These are phyloP conservation scores for Reticulitermes lucifugus DNA, from an alignment of 2,888 invertebrate genomes.

Conservation along the genomic window DNA sequence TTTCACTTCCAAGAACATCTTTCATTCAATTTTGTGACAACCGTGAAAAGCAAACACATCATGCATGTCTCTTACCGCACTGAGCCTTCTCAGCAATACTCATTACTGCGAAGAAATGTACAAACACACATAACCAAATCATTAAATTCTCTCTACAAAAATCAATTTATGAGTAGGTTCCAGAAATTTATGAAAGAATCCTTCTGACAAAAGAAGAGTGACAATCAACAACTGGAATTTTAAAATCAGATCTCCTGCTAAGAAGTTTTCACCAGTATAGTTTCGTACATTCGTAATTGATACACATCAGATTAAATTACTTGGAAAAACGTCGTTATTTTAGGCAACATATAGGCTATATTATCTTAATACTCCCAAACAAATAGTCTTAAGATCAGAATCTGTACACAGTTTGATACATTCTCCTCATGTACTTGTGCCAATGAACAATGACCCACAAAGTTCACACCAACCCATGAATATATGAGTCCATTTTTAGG, in stretches of 20 bases:
- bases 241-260: too few species aligned
- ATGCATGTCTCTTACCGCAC: slow-evolving; percentile 14
- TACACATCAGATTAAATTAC: too few species aligned
- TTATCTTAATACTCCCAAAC: background rate
- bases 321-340: too few species aligned
- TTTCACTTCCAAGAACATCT: background rate
- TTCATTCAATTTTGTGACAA: background rate
- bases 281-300: too few species aligned
- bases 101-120: slow-evolving; percentile 17
- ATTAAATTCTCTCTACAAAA: background rate
- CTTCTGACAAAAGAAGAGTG: too few species aligned
- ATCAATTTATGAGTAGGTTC: background rate
- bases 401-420: background rate
- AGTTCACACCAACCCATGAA: background rate
- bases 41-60: slow-evolving; percentile 8
- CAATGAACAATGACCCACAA: background rate
- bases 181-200: too few species aligned
- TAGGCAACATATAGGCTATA: too few species aligned
- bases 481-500: background rate
- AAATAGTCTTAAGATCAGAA: background rate
- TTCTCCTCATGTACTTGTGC: slow-evolving; percentile 8
- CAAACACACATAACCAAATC: background rate
- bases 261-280: too few species aligned
- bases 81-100: slow-evolving; percentile 5
- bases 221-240: too few species aligned